phyloP scores from a whole-genome alignment of 2,113 vertebrate genomes.

The Stigmatopora argus region DNA sequence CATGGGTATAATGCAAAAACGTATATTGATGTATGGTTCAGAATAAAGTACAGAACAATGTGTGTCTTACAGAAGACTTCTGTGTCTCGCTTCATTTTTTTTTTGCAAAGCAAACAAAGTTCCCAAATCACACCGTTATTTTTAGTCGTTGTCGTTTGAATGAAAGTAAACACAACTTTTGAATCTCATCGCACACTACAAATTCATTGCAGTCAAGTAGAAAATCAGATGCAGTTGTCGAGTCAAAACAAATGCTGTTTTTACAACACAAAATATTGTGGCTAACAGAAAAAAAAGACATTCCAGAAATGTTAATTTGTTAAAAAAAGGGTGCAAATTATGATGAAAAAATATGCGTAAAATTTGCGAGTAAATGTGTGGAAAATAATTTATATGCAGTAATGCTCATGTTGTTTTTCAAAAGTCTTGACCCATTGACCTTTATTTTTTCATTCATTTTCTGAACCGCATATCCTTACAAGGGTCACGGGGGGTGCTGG shows the following conservation, averaged over 20 bases:
- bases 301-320: background rate
- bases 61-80: background rate
- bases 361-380: background rate
- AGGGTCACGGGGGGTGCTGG: no score
- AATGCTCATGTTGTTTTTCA: background rate
- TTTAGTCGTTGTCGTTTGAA: background rate
- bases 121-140: background rate
- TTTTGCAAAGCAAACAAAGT: conserved; percentile 3
- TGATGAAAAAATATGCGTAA: background rate
- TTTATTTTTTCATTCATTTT: no score
- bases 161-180: background rate
- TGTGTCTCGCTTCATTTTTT: background rate
- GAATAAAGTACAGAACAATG: background rate
- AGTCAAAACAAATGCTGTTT: background rate
- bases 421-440: background rate
- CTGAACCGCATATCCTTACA: no score
- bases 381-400: background rate
- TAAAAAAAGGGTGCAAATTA: background rate
- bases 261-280: background rate
- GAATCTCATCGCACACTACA: background rate
- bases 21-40: background rate
- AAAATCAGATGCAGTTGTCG: background rate
- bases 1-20: no score
- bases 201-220: background rate
- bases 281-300: background rate